These are phyloP conservation scores for Sitophilus oryzae DNA, from an alignment of 1,140 invertebrate species.

Conservation along the genomic window DNA sequence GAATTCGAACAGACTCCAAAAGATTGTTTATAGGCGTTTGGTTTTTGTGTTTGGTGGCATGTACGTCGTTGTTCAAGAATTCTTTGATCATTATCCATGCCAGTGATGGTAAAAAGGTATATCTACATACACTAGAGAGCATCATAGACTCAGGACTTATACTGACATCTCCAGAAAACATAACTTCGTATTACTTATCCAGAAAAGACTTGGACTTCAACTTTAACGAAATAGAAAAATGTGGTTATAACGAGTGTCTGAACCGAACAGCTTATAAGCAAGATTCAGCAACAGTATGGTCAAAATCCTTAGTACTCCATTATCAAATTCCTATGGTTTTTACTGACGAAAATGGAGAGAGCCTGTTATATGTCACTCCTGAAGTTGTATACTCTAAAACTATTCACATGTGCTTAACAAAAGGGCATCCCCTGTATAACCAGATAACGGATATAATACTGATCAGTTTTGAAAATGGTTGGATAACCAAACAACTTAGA, in stretches of 20 bases:
- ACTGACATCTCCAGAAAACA: conserved; percentile 1
- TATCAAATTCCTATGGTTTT: conserved; percentile 14
- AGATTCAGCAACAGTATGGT: not conserved
- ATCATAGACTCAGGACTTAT: not conserved
- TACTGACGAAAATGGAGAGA: conserved; percentile 6
- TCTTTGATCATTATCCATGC: conserved; percentile 10
- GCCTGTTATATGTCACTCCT: conserved; percentile 5
- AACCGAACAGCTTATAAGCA: conserved; percentile 11
- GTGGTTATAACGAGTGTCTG: conserved; percentile 3
- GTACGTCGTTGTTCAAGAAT: conserved; percentile 16
- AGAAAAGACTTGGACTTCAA: not conserved
- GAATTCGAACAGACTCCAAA: not conserved
- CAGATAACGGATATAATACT: not conserved
- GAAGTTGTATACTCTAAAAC: conserved; percentile 1
- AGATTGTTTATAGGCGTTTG: not conserved
- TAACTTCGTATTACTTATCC: not conserved
- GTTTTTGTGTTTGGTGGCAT: conserved; percentile 7
- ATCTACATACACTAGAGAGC: not conserved
- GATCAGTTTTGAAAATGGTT: not conserved
- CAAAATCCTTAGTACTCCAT: conserved; percentile 8
- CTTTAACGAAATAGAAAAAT: conserved; percentile 8
- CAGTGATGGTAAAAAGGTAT: not conserved
- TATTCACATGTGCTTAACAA: conserved; percentile 3
- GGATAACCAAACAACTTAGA: not conserved
- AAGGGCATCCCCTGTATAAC: conserved; percentile 6